Base-by-base conservation (phyloP, 2,888 invertebrate species). In the Sycophila texana region DNA sequence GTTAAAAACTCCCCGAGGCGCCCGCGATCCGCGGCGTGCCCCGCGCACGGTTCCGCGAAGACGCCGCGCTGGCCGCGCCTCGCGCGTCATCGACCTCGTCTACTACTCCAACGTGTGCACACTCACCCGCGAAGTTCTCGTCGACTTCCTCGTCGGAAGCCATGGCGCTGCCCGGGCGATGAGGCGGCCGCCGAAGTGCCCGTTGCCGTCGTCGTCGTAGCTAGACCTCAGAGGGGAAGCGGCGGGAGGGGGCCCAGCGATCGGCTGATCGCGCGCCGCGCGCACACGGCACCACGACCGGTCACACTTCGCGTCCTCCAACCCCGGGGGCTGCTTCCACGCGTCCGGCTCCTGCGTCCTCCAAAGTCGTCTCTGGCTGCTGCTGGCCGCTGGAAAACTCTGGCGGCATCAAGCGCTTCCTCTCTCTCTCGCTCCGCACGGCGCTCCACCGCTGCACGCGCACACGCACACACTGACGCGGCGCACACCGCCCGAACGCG, bases 101-200 rank as follows among this genome's bases (percentile, higher is more conserved):
- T n/a, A n/a, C n/a, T n/a, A n/a, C 63, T 22, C 51, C 16, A 16
- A 14, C 16, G 53, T n/a, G n/a, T n/a, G 2, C 14, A 18, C 14
- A 91, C 94, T 95, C 93, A 96, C 96, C 96, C 93, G 95, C 96
- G 90, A 94, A 95, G 91, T 94, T 95, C 90, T 96, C 96, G 88
- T 96, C 96, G 90, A 96, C 94, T 92, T 96, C 96, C 89, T 96
- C 96, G 88, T 96, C 96, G 84, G 96, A 96, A 91, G 96, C 96
- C 96, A 96, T 96, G 91, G 39, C 47, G 26, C 60, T 60, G 61
- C 5, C 30, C 14, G 30, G 26, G n/a, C 14, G 39, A 61, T 60
- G 71, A 26, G 77, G 65, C 71, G 76, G 55, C 60, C 66, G 53
- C 49, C 66, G 22, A 47, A 30, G 60, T 20, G 55, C 30, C n/a